A percentile compares a stretch with the other conserved stretches of the same genome.
phyloP scores from a whole-genome alignment of 2,888 invertebrate species.

The Dione juno region DNA sequence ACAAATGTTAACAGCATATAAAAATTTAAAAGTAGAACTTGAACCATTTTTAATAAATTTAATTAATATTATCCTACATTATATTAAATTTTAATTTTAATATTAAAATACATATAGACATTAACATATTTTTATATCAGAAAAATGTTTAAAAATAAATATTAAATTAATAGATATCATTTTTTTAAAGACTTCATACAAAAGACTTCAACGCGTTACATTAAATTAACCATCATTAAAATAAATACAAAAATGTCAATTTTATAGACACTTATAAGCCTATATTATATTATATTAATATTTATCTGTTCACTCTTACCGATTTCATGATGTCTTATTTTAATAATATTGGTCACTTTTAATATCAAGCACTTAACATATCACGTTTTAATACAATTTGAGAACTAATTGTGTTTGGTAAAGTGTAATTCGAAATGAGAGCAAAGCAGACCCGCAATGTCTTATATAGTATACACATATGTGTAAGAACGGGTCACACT shows the following conservation, averaged over 20 bases:
- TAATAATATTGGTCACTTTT: constrained; percentile 37
- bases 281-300: neutral
- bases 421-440: constrained; percentile 82
- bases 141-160: too few species aligned
- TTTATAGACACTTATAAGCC: neutral
- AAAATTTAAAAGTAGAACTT: neutral
- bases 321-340: constrained; percentile 57
- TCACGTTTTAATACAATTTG: constrained; percentile 41
- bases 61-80: too few species aligned
- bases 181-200: constrained; percentile 13
- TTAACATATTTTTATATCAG: too few species aligned
- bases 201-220: constrained; percentile 36
- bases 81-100: too few species aligned
- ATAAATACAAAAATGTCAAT: neutral
- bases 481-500: constrained; percentile 82
- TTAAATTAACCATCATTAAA: neutral
- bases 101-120: too few species aligned
- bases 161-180: too few species aligned
- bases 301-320: constrained; percentile 57
- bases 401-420: constrained; percentile 70
- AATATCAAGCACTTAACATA: constrained; percentile 39
- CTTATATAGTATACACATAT: constrained; percentile 82
- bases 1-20: neutral
- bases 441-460: constrained; percentile 76
- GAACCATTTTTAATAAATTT: too few species aligned